Conservation (phyloP, 2,113 vertebrate genomes). For the Forbesichthys papilliferus region DNA sequence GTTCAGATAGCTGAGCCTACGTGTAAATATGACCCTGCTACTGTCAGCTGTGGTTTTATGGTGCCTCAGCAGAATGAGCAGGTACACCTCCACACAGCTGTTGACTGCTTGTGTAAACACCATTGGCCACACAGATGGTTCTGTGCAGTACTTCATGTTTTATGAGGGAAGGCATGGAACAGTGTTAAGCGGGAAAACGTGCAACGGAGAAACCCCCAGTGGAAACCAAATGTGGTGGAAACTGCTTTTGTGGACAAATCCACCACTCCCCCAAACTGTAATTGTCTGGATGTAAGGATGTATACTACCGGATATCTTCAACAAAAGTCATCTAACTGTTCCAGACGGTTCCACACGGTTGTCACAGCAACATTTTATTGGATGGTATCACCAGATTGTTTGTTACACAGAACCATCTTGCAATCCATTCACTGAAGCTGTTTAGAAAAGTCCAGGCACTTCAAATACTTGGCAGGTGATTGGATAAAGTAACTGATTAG, state of each 20-base stretch:
- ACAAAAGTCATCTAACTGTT: too few relatives aligned
- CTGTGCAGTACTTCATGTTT: constrained; percentile 18
- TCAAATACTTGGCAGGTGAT: too few relatives aligned
- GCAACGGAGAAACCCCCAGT: constrained; percentile 1
- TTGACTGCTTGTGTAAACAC: constrained; percentile 23
- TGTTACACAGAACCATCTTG: too few relatives aligned
- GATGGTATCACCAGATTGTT: too few relatives aligned
- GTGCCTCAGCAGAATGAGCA: constrained; percentile 19
- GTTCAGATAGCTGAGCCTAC: constrained; percentile 16
- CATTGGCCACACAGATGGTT: constrained; percentile 42
- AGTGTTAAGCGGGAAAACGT: constrained; percentile 15
- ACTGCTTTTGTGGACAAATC: constrained; percentile 10
- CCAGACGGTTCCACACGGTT: too few relatives aligned
- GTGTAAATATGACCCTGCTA: constrained; percentile 11
- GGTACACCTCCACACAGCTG: constrained; percentile 50
- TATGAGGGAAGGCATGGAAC: constrained; percentile 28
- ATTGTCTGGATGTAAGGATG: not conserved
- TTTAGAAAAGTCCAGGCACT: too few relatives aligned
- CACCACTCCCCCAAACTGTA: not conserved
- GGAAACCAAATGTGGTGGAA: constrained; percentile 9
- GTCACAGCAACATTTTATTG: too few relatives aligned
- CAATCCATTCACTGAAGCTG: too few relatives aligned
- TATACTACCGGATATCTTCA: too few relatives aligned
- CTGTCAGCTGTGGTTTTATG: constrained; percentile 51
- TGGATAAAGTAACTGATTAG: too few relatives aligned